A percentile compares a stretch with the other conserved stretches of the same genome.
These are phyloP conservation scores for Ammodytes dubius DNA, from an alignment of 2,113 vertebrate genomes.

Conservation along the genomic window DNA sequence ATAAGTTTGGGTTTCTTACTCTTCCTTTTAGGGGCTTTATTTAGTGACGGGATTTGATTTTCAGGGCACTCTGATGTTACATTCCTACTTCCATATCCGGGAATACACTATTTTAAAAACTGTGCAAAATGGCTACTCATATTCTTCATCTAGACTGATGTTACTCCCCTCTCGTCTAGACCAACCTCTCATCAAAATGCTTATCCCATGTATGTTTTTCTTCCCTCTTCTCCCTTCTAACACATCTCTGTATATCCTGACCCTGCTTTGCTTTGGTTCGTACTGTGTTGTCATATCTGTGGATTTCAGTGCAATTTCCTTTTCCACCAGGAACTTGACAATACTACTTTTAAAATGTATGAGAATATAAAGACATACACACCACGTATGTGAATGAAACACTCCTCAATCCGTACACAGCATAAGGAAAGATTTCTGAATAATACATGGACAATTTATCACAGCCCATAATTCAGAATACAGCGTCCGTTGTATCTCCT, in stretches of 20 bases:
- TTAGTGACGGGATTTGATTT: too few relatives aligned
- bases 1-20: too few relatives aligned
- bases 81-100: background rate
- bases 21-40: too few relatives aligned
- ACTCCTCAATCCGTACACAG: background rate
- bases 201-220: background rate
- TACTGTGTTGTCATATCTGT: background rate
- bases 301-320: background rate
- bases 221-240: background rate
- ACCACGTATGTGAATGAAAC: background rate
- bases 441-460: background rate
- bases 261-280: slow-evolving; percentile 4
- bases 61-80: background rate
- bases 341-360: background rate
- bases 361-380: background rate
- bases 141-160: background rate
- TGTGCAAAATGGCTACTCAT: background rate
- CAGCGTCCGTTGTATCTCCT: background rate
- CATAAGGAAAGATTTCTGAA: background rate
- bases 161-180: background rate
- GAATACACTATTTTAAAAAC: background rate
- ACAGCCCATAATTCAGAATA: background rate
- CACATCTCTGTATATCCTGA: background rate
- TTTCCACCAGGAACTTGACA: background rate
- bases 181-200: background rate